Conservation (phyloP, 2,113 vertebrate species). For the Gymnocephalus cernua region DNA sequence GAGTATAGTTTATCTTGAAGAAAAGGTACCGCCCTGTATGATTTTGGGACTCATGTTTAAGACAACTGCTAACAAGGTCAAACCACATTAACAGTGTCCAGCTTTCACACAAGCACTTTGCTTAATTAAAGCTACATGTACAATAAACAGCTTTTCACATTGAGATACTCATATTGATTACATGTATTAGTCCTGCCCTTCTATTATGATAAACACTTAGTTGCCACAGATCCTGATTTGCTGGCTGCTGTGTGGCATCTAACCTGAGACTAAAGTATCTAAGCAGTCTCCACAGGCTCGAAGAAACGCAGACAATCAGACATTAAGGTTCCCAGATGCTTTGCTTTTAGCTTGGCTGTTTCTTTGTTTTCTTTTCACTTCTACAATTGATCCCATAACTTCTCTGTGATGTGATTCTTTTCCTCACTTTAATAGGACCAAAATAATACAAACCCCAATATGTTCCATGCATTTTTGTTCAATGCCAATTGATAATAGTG, state of each 20-base stretch:
- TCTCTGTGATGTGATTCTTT: conserved; percentile 25
- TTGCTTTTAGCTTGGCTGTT: conserved; percentile 18
- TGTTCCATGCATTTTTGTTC: neutral
- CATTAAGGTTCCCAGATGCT: conserved; percentile 17
- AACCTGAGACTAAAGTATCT: conserved; percentile 6
- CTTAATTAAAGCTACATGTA: neutral
- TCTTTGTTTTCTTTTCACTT: neutral
- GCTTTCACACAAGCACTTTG: neutral
- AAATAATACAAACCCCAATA: neutral
- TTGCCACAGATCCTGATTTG: neutral
- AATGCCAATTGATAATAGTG: neutral
- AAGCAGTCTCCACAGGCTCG: neutral
- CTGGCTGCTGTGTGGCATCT: neutral
- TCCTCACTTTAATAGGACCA: neutral
- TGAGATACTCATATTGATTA: no score
- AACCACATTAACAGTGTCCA: neutral
- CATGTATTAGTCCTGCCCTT: neutral
- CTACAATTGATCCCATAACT: conserved; percentile 13
- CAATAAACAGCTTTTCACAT: neutral
- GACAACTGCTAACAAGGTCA: neutral
- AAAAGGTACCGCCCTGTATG: neutral
- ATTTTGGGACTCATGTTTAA: neutral
- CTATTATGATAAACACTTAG: neutral
- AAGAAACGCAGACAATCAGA: conserved; percentile 1
- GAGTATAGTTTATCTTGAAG: neutral